Evolutionary conservation across 2,888 invertebrate genomes (phyloP).

Genomic region (Steromphala cineraria): DNA sequence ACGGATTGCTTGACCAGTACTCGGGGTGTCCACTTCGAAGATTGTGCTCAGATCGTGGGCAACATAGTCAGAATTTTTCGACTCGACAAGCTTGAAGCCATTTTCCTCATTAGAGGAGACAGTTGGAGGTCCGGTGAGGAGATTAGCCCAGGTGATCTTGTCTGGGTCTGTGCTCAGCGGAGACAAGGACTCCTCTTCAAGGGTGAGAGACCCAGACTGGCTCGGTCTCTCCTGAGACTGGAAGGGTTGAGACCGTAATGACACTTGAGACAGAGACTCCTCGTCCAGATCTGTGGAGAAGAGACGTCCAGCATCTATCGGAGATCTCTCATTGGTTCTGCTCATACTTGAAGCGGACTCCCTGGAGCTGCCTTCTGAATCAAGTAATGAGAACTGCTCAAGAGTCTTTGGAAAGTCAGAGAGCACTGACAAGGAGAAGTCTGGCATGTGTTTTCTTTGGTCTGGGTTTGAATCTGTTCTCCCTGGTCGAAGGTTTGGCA

Average conservation of each 20-base stretch:
- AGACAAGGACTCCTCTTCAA: background rate
- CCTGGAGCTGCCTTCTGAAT: background rate
- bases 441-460: background rate
- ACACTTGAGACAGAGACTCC: slow-evolving; percentile 6
- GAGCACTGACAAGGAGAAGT: background rate
- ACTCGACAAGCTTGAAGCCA: background rate
- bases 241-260: background rate
- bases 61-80: slow-evolving; percentile 12
- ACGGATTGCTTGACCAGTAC: background rate
- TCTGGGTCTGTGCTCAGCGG: background rate
- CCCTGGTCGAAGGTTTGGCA: background rate
- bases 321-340: background rate
- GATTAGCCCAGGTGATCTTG: background rate
- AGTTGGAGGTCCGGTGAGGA: background rate
- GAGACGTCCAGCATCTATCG: background rate
- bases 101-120: background rate
- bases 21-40: slow-evolving; percentile 65
- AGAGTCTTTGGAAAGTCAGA: background rate
- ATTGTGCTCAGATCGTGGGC: slow-evolving; percentile 64
- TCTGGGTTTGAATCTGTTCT: background rate
- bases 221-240: background rate
- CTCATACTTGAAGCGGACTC: background rate
- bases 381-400: background rate
- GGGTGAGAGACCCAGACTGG: background rate
- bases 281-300: slow-evolving; percentile 25